Base-by-base conservation (phyloP, 2,888 invertebrate genomes). In the Ophion slaviceki region DNA sequence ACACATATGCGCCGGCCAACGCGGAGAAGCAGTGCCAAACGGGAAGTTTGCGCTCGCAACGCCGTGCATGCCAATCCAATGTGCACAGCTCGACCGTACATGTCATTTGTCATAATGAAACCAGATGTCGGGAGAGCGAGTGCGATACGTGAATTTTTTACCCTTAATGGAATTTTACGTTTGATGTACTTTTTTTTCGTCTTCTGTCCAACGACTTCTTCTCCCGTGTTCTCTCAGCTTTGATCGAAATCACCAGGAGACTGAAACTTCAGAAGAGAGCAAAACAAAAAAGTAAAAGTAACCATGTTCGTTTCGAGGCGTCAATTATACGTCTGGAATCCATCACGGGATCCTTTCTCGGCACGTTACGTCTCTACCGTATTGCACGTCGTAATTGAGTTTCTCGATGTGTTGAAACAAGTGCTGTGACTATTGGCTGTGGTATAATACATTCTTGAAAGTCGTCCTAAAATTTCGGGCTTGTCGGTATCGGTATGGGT, bases 101-200 rank as follows among this genome's bases (percentile, higher is more conserved):
- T 71, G 62, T 71, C 77, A 67, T 20, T 68, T 68, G 67, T 68
- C 28, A 62, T 62, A 62, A 79, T 28, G 62, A 76, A 78, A 77
- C 77, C 59, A 67, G 57, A 77, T 59, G 67, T 57, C 5, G 14
- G 59, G 57, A 67, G 7, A 40, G 40, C 40, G 8, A 40, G 5
- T 67, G 40, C 67, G 67, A 59, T 67, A 45, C 17, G 53, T 40
- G 24, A 57, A 67, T 77, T 59, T 77, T 67, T 40, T 59, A 68
- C 36, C 11, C 17, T 24, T 36, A 6, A 14, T n/a, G 28, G 17
- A 66, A 53, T 20, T 40, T 36, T 61, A 53, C 11, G 40, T 28
- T 24, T 68, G 45, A 57, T 59, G 32, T 53, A 59, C 61, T 57
- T 72, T 57, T 28, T 75, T 62, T 75, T 62, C 20, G 61, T 14